phyloP scores from a whole-genome alignment of 2,113 vertebrate genomes.

The Morphnarchus princeps region DNA sequence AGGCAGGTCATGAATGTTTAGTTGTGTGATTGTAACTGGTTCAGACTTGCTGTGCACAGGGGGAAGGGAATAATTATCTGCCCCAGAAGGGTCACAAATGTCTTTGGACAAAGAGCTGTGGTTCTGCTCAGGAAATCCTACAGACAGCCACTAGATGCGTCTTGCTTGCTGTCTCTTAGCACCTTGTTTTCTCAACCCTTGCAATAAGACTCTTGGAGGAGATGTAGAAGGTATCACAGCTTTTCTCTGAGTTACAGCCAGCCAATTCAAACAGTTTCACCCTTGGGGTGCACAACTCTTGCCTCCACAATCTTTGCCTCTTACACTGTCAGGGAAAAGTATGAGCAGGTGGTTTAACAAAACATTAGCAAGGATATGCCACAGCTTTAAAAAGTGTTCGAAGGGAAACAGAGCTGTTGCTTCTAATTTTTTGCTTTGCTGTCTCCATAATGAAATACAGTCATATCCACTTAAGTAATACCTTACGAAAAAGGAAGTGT shows the following conservation, averaged over 20 bases:
- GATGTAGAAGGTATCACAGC: constrained; percentile 69
- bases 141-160: neutral
- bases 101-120: constrained; percentile 47
- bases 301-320: neutral
- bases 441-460: constrained; percentile 68
- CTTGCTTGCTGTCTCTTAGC: neutral
- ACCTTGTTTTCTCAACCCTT: constrained; percentile 5
- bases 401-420: constrained; percentile 3
- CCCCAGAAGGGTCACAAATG: constrained; percentile 79
- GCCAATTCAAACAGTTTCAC: neutral
- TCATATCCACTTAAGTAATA: constrained; percentile 1
- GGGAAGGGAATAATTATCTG: constrained; percentile 74
- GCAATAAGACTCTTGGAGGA: constrained; percentile 72
- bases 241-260: neutral
- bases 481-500: neutral
- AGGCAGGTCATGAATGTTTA: constrained; percentile 78
- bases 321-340: neutral
- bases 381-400: neutral
- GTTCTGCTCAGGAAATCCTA: constrained; percentile 47
- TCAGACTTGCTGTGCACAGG: constrained; percentile 71
- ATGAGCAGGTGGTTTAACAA: constrained; percentile 70
- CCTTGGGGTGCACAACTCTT: neutral
- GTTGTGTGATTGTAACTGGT: constrained; percentile 66
- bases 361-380: constrained; percentile 57
- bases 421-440: constrained; percentile 43